phyloP scores from a whole-genome alignment of 2,113 vertebrate genomes.

The Tauraco erythrolophus region DNA sequence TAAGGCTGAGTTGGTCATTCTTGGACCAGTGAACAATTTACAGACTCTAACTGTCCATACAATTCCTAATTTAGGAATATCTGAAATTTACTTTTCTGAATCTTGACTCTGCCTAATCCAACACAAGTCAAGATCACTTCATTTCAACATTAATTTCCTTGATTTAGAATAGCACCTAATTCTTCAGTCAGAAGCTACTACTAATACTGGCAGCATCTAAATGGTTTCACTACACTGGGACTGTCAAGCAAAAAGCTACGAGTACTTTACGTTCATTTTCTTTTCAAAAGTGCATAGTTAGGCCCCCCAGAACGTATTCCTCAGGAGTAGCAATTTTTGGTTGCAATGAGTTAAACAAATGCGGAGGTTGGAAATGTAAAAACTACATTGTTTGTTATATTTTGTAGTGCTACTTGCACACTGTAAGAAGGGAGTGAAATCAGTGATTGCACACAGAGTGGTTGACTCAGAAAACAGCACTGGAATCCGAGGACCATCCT shows the following conservation, averaged over 20 bases:
- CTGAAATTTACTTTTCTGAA: neutral
- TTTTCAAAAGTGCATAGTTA: neutral
- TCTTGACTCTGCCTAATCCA: neutral
- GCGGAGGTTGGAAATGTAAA: neutral
- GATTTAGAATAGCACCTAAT: neutral
- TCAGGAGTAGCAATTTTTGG: constrained; percentile 8
- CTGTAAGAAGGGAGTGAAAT: neutral
- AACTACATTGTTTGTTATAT: neutral
- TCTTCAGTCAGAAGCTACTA: neutral
- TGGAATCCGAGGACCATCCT: neutral
- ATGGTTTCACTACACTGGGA: neutral
- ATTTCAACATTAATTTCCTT: neutral
- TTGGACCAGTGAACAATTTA: neutral
- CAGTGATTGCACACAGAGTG: neutral
- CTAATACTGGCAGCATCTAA: neutral
- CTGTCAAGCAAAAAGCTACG: constrained; percentile 13
- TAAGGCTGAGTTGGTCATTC: neutral
- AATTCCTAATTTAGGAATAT: neutral
- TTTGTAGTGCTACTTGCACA: neutral
- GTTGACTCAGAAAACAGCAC: neutral
- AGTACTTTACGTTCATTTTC: constrained; percentile 22
- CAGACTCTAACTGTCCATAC: neutral
- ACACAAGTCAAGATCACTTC: neutral
- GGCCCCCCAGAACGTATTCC: neutral
- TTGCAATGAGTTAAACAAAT: constrained; percentile 31